A percentile compares a stretch with the other conserved stretches of the same genome.
Evolutionary conservation across 2,113 vertebrate genomes (phyloP).

Genomic region (Nematolebias whitei): DNA sequence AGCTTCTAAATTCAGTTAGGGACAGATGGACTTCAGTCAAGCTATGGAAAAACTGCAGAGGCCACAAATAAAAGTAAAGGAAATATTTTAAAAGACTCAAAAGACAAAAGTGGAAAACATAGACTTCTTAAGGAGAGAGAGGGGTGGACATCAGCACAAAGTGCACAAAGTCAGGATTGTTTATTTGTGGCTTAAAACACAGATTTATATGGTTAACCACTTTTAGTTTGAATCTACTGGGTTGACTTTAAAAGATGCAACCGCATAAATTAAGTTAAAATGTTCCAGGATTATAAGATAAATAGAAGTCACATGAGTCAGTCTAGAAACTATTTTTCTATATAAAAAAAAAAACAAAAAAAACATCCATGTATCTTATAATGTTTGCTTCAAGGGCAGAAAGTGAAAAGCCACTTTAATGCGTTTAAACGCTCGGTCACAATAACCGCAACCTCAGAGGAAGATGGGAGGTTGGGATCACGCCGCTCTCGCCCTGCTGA

Average conservation of each 20-base stretch:
- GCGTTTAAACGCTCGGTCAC: constrained; percentile 23
- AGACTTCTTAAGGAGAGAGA: not conserved
- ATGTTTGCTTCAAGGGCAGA: constrained; percentile 25
- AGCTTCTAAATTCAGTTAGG: not conserved
- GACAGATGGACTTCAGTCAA: not conserved
- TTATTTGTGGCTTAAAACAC: not conserved
- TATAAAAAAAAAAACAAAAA: too few species aligned
- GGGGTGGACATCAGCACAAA: not conserved
- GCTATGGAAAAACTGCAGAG: not conserved
- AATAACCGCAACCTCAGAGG: constrained; percentile 34
- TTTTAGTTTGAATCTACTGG: constrained; percentile 12
- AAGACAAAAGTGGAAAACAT: not conserved
- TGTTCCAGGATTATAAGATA: too few species aligned
- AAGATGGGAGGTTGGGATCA: constrained; percentile 45
- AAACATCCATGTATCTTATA: not conserved
- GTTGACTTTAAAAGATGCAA: not conserved
- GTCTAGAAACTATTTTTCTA: not conserved
- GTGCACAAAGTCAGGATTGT: not conserved
- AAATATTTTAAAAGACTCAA: not conserved
- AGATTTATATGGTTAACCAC: constrained; percentile 15
- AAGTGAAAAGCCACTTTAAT: constrained; percentile 32
- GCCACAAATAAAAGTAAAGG: not conserved
- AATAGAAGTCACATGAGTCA: not conserved
- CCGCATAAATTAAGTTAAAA: not conserved
- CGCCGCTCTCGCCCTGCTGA: constrained; percentile 43